These are phyloP conservation scores for Callipepla californica DNA, from an alignment of 2,113 vertebrate genomes.

Conservation along the genomic window DNA sequence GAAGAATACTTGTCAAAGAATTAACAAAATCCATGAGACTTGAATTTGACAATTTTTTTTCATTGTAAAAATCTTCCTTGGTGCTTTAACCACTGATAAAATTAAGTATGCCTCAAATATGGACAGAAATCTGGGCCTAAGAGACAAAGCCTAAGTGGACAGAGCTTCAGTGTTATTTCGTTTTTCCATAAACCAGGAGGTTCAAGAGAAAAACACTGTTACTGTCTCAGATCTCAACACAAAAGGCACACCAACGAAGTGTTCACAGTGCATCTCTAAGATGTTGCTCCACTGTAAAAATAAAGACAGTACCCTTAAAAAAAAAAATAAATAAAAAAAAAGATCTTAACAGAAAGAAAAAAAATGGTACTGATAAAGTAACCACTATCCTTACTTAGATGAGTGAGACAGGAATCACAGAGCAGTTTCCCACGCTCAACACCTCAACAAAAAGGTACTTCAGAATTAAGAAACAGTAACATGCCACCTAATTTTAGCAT, in stretches of 20 bases:
- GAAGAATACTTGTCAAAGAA: background rate
- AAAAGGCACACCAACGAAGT: background rate
- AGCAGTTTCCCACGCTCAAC: background rate
- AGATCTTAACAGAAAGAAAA: background rate
- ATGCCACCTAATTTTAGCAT: background rate
- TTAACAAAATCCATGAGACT: background rate
- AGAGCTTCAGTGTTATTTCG: background rate
- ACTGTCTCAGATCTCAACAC: background rate
- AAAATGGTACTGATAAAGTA: background rate
- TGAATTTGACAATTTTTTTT: background rate
- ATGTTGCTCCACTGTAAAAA: background rate
- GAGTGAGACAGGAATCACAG: background rate
- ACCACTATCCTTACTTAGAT: background rate
- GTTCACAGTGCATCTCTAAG: background rate
- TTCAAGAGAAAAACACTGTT: background rate
- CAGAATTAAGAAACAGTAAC: background rate
- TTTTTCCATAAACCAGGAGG: background rate
- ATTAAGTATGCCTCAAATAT: background rate
- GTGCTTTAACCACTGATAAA: background rate
- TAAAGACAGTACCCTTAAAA: background rate
- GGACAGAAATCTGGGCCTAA: background rate
- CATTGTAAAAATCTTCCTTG: background rate
- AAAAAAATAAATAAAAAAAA: background rate
- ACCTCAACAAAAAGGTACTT: background rate
- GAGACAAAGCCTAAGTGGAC: background rate